Evolutionary conservation across 2,888 invertebrate species (phyloP), one percentile per base, ranked within the genome.

Genomic region (Scrobipalpa atriplicella): DNA sequence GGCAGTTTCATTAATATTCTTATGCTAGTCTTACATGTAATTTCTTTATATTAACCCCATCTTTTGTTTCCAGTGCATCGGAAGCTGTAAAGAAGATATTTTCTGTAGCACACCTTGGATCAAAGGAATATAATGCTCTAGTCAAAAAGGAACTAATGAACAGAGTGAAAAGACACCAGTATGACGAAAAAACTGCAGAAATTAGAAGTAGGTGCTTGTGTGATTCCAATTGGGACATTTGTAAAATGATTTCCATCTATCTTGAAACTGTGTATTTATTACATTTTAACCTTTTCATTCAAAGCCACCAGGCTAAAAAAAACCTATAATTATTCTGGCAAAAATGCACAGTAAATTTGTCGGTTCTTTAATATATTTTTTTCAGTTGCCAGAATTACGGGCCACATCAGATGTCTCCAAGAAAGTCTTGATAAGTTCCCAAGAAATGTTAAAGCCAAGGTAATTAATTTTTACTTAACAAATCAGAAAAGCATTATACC

Each of bases 301-400:
- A n/a, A n/a, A n/a, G n/a, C n/a, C n/a, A n/a, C n/a, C n/a, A n/a
- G n/a, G n/a, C n/a, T n/a, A n/a, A n/a, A n/a, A n/a, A n/a, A n/a
- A n/a, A n/a, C n/a, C n/a, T n/a, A n/a, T n/a, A n/a, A n/a, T n/a
- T n/a, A n/a, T n/a, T n/a, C n/a, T n/a, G n/a, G n/a, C n/a, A n/a
- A n/a, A n/a, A n/a, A n/a, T n/a, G n/a, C n/a, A n/a, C n/a, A n/a
- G n/a, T n/a, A n/a, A n/a, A n/a, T n/a, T n/a, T n/a, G n/a, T n/a
- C n/a, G n/a, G n/a, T n/a, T n/a, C n/a, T n/a, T 58, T 58, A 11
- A 5, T 58, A 16, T 19, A 60, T 7, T 52, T 7, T 52, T 92
- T 93, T 62, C 84, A 97, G 97, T 98, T 93, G 97, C 97, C 0
- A 90, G 89, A 75, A 92, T 95, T 87, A 98, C 98, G 0, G 95